Conservation (phyloP, 2,888 invertebrate genomes). For the Meganola albula region DNA sequence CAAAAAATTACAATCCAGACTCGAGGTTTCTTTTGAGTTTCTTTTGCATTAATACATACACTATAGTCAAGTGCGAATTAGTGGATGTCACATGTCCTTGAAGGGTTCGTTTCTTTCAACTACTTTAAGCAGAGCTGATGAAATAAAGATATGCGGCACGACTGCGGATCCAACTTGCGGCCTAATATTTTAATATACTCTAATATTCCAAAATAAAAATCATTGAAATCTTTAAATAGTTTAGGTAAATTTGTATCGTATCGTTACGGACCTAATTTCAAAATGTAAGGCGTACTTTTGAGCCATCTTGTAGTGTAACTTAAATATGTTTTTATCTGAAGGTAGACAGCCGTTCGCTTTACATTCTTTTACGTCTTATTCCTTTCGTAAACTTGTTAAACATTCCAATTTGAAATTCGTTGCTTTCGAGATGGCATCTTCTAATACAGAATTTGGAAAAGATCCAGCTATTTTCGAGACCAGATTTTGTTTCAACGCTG, state of each 20-base stretch:
- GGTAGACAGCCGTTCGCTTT: constrained; percentile 3
- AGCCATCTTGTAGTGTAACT: constrained; percentile 3
- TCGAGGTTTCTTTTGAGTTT: too few relatives aligned
- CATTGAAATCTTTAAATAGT: too few relatives aligned
- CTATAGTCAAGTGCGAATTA: too few relatives aligned
- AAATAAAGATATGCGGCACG: too few relatives aligned
- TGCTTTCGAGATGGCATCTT: constrained; percentile 22
- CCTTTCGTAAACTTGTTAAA: constrained; percentile 26
- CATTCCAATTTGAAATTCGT: constrained; percentile 31
- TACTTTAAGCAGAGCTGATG: too few relatives aligned
- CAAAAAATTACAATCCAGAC: too few relatives aligned
- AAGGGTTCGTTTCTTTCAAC: too few relatives aligned
- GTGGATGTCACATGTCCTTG: too few relatives aligned
- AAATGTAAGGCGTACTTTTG: background rate
- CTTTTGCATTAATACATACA: too few relatives aligned
- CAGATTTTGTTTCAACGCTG: constrained; percentile 4
- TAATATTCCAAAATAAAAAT: too few relatives aligned
- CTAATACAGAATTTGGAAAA: constrained; percentile 29
- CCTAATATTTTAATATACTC: too few relatives aligned
- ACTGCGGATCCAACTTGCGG: too few relatives aligned
- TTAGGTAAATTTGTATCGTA: background rate
- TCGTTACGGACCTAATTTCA: background rate
- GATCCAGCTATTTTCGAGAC: constrained; percentile 19
- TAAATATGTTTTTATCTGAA: constrained; percentile 8
- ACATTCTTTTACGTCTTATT: constrained; percentile 24